These are phyloP conservation scores for Siphlonurus alternatus DNA, from an alignment of 2,888 invertebrate species.

Conservation along the genomic window DNA sequence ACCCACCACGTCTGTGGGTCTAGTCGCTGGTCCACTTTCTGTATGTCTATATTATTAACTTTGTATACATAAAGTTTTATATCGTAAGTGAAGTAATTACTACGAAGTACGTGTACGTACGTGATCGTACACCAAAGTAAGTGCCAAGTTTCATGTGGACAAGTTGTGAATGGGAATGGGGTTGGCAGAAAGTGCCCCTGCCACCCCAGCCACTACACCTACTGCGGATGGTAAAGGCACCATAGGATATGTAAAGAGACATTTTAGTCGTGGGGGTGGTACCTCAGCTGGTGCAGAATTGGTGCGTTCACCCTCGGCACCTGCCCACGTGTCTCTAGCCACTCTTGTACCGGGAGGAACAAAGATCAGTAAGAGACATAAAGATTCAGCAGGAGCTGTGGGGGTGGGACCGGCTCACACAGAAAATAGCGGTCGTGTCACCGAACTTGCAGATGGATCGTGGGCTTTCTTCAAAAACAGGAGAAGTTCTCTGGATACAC, in stretches of 20 bases:
- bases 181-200: constrained; percentile 7
- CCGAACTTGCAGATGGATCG: constrained; percentile 8
- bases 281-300: background rate
- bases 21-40: no score
- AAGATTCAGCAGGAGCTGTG: background rate
- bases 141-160: background rate
- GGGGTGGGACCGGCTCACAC: background rate
- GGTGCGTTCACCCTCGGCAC: background rate
- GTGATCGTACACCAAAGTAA: background rate
- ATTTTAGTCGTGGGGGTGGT: background rate
- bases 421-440: constrained; percentile 2
- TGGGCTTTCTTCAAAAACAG: constrained; percentile 9
- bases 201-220: background rate
- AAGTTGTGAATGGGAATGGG: constrained; percentile 2
- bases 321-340: background rate
- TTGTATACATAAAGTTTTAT: no score
- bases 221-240: background rate
- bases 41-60: no score
- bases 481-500: background rate
- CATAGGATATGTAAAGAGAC: background rate
- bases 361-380: background rate
- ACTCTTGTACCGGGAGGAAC: background rate
- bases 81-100: no score
- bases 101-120: no score
- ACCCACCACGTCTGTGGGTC: no score